Conservation (phyloP, 2,888 invertebrate species). For the Carterocephalus palaemon region DNA sequence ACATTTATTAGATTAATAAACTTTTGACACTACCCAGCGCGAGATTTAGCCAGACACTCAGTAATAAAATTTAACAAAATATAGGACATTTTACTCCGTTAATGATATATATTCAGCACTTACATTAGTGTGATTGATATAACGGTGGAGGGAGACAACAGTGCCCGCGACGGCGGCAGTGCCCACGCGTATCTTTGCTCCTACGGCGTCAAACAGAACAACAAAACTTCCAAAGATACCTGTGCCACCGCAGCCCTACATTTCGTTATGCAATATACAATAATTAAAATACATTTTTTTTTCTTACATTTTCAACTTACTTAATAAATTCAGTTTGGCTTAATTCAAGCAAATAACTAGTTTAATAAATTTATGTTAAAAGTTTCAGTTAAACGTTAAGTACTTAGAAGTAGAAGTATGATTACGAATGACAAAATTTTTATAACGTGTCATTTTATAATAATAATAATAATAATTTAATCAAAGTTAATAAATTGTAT, state of each 20-base stretch:
- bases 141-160: slow-evolving; percentile 68
- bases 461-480: slow-evolving; percentile 79
- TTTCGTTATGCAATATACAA: slow-evolving; percentile 66
- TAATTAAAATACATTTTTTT: slow-evolving; percentile 77
- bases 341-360: slow-evolving; percentile 79
- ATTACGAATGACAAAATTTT: slow-evolving; percentile 79
- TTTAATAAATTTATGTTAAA: slow-evolving; percentile 78
- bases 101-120: slow-evolving; percentile 67
- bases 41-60: slow-evolving; percentile 65
- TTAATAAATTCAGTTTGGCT: slow-evolving; percentile 80
- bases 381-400: slow-evolving; percentile 76
- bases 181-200: slow-evolving; percentile 34
- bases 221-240: slow-evolving; percentile 39
- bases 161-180: slow-evolving; percentile 47
- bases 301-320: slow-evolving; percentile 78
- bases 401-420: slow-evolving; percentile 79
- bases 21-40: slow-evolving; percentile 55
- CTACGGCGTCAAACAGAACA: slow-evolving; percentile 37
- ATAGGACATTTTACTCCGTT: slow-evolving; percentile 69
- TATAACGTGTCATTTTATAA: slow-evolving; percentile 76
- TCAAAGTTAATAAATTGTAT: slow-evolving; percentile 80
- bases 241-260: slow-evolving; percentile 45
- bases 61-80: slow-evolving; percentile 76
- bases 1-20: not conserved
- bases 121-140: slow-evolving; percentile 59